Conservation (phyloP, 2,113 vertebrate genomes). For the Podarcis cretensis region DNA sequence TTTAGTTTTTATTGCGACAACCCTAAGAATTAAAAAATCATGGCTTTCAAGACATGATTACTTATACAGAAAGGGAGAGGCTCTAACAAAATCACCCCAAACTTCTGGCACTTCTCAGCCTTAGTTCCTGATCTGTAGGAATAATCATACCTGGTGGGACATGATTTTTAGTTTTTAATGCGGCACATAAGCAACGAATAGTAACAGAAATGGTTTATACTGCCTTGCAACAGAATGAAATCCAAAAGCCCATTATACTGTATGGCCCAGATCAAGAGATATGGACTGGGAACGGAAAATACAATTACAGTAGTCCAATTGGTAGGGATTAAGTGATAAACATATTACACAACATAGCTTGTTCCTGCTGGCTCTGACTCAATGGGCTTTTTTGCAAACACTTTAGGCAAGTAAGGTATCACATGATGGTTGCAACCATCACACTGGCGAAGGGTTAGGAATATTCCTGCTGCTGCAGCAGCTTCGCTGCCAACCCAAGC, state of each 20-base stretch:
- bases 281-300: too few relatives aligned
- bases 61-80: background rate
- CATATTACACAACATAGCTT: background rate
- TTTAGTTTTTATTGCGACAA: background rate
- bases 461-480: background rate
- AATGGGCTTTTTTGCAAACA: background rate
- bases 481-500: background rate
- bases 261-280: background rate
- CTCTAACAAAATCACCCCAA: background rate
- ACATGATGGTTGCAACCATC: background rate
- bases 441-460: background rate
- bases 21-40: background rate
- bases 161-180: background rate
- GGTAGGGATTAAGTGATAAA: background rate
- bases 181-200: background rate
- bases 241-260: background rate
- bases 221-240: background rate
- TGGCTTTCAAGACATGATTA: background rate
- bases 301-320: background rate
- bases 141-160: too few relatives aligned
- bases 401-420: background rate
- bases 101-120: too few relatives aligned
- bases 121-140: too few relatives aligned
- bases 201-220: background rate
- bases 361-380: background rate